Evolutionary conservation across 2,888 invertebrate genomes (phyloP), one percentile per base, ranked within the genome.

Genomic region (Tachina lurida): DNA sequence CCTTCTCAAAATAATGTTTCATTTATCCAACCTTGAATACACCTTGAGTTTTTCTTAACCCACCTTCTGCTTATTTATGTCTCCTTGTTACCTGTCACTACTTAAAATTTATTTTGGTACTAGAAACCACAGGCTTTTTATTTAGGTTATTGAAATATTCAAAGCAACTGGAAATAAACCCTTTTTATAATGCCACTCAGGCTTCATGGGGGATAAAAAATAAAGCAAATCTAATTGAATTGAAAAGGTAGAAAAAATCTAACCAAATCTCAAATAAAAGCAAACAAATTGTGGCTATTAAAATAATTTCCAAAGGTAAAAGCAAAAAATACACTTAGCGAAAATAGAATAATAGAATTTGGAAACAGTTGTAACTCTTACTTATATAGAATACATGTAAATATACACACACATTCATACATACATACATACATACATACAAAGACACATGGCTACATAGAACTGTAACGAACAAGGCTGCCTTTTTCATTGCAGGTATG

Each of bases 191-290:
- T 60, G 78, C 71, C 60, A 71, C 75, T 79, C 60, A 82, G 75
- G 49, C 62, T 67, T 43, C 56, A 56, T 31, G 43, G 41, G 65
- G 58, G 65, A 75, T 71, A 74, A 31, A 63, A 73, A 39, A 13
- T 52, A 47, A 63, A 54, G 78, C 58, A 70, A 78, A 74, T 78
- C 19, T 75, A 71, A 82, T 74, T 81, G 62, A 78, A 80, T 63
- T 49, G 12, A 39, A 73, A 56, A n/a, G 60, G 39, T 47, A 58
- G 12, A 41, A 52, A 62, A 67, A 75, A 56, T 15, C 15, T 12
- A 60, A 22, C 3, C 31, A 17, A 49, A 31, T 45, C 31, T 54
- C 7, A n/a, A 54, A 54, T 54, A 9, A 56, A 63, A 45, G 49
- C 17, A 65, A 19, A 45, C 10, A 45, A 60, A 67, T 45, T 43